A percentile compares a stretch with the other conserved stretches of the same genome.
phyloP scores from a whole-genome alignment of 2,113 vertebrate genomes.

The Ophiodon elongatus region DNA sequence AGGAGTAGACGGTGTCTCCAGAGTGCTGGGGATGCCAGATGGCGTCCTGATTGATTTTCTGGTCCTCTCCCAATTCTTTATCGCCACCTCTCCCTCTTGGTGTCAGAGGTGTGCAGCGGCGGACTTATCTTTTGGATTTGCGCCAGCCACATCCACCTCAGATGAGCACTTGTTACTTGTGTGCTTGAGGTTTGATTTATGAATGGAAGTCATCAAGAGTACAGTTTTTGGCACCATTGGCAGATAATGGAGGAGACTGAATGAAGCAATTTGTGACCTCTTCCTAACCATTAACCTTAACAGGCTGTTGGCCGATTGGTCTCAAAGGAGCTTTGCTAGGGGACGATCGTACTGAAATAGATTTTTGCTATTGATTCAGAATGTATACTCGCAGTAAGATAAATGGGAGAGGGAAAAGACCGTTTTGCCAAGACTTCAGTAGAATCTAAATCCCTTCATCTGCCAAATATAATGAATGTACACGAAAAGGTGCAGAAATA shows the following conservation, averaged over 20 bases:
- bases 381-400: constrained; percentile 34
- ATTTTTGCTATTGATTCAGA: constrained; percentile 53
- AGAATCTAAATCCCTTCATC: constrained; percentile 11
- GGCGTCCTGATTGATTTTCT: constrained; percentile 69
- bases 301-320: constrained; percentile 21
- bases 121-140: constrained; percentile 37
- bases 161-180: constrained; percentile 31
- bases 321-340: constrained; percentile 43
- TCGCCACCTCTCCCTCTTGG: constrained; percentile 31
- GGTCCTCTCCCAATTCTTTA: constrained; percentile 57
- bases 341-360: constrained; percentile 22
- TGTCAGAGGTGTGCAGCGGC: constrained; percentile 44
- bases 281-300: constrained; percentile 60
- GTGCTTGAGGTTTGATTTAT: constrained; percentile 49
- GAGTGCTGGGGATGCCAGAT: constrained; percentile 63
- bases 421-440: constrained; percentile 20
- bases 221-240: constrained; percentile 48
- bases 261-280: constrained; percentile 63
- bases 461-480: constrained; percentile 38
- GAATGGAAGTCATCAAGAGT: constrained; percentile 28
- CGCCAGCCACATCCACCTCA: constrained; percentile 22
- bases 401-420: constrained; percentile 8
- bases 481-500: not conserved
- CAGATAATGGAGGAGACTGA: constrained; percentile 47
- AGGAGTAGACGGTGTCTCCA: constrained; percentile 54